Evolutionary conservation across 35 echinoderm and acorn worm genomes (phyloP), one percentile per base, ranked within the genome.

Genomic region (Ophiothrix spiculata): DNA sequence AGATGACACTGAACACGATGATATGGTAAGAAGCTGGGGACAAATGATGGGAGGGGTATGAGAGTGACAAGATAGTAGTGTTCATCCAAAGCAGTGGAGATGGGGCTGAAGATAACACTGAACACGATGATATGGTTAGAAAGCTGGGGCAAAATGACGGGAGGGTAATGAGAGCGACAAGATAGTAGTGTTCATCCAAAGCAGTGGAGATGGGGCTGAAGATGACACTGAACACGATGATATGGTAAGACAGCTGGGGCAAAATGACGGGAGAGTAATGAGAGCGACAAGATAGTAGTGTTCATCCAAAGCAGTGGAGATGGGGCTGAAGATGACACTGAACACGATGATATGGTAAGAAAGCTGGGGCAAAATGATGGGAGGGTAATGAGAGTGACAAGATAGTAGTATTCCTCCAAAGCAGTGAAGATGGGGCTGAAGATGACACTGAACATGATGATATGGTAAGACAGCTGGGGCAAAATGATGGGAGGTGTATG

Each of bases 161-260:
- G 82, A 64, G 93, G n/a, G n/a, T n/a, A n/a, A 91, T 81, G 93
- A 97, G 81, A 91, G 93, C 74, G 91, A 93, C 56, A 90, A 93
- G 46, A 97, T 97, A 13, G 85, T 97, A 4, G 84, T 80, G 31
- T 91, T 93, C 35, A 84, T 97, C 0, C 46, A 88, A 75, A 56
- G 81, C 4, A 89, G 86, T 39, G 88, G 88, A 40, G 78, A 37
- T 0, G 21, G 80, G 1, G 46, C 92, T 13, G 77, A 85, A 64
- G 93, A 89, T 17, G 90, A n/a, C n/a, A n/a, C n/a, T n/a, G n/a
- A n/a, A n/a, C n/a, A n/a, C n/a, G n/a, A n/a, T n/a, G n/a, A n/a
- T n/a, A n/a, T n/a, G n/a, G n/a, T n/a, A n/a, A n/a, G n/a, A n/a
- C n/a, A n/a, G n/a, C n/a, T n/a, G n/a, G 89, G 36, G 38, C 81